Evolutionary conservation across 2,888 invertebrate genomes (phyloP).

Genomic region (Alitta virens): DNA sequence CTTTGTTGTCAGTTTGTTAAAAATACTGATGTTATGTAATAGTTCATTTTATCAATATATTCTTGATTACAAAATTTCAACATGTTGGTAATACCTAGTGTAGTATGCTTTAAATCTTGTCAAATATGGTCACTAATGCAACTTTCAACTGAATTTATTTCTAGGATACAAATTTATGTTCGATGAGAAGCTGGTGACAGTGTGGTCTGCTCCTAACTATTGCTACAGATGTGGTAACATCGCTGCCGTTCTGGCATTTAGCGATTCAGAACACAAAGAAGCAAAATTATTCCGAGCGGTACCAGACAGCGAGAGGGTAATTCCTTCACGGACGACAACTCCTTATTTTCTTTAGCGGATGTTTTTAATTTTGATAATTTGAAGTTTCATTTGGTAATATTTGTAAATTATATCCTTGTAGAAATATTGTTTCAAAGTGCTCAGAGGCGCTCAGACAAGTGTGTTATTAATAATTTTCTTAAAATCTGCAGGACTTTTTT

Average conservation of each 20-base stretch:
- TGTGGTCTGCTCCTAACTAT: conserved; percentile 99
- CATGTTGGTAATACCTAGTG: background rate
- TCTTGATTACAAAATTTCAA: background rate
- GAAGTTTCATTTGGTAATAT: too few species aligned
- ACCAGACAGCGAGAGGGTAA: conserved; percentile 87
- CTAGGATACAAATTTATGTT: conserved; percentile 97
- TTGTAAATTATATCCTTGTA: too few species aligned
- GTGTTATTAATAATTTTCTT: too few species aligned
- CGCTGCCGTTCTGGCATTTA: conserved; percentile 91
- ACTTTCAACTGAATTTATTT: conserved; percentile 54
- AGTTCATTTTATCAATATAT: too few species aligned
- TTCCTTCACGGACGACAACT: conserved; percentile 87
- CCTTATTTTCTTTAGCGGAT: conserved; percentile 85
- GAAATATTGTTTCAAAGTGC: too few species aligned
- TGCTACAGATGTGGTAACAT: conserved; percentile 99
- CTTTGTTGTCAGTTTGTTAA: too few species aligned
- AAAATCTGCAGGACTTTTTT: too few species aligned
- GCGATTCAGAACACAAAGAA: conserved; percentile 69
- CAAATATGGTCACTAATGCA: too few species aligned
- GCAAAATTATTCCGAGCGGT: conserved; percentile 91
- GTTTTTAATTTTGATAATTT: too few species aligned
- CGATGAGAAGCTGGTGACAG: conserved; percentile 91
- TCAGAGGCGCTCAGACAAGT: too few species aligned
- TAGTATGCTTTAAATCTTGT: background rate
- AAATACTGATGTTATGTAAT: too few species aligned